Percentiles rank a stretch among this genome's conserved stretches.
phyloP scores from a whole-genome alignment of 1,140 invertebrate species.

The Laupala kohalensis region DNA sequence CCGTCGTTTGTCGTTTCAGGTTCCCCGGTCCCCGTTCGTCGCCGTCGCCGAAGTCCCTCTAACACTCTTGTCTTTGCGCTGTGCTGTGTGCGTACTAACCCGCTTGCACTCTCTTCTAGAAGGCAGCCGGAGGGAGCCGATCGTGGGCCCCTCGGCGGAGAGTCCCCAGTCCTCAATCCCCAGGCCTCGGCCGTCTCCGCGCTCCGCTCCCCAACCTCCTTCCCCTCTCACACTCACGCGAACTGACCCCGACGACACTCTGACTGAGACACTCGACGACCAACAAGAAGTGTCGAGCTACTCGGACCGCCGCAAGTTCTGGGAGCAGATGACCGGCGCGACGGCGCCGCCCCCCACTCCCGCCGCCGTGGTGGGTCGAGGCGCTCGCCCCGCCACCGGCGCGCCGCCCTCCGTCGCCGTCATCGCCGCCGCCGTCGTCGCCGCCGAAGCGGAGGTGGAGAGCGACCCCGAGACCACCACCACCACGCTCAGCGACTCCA shows the following conservation, averaged over 20 bases:
- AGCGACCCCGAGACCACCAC: conserved; percentile 17
- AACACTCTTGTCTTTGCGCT: conserved; percentile 7
- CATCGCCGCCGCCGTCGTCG: not conserved
- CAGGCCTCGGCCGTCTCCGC: conserved; percentile 19
- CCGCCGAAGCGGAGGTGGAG: conserved; percentile 14
- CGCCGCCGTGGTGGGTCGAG: conserved; percentile 30
- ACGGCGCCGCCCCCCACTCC: conserved; percentile 22
- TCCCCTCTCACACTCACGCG: conserved; percentile 9
- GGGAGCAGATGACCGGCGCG: conserved; percentile 30
- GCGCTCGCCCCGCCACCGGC: conserved; percentile 22
- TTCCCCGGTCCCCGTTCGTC: not conserved
- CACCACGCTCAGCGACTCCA: conserved; percentile 17
- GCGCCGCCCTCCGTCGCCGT: conserved; percentile 28
- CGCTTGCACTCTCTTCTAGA: conserved; percentile 30
- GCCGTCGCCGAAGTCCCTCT: not conserved
- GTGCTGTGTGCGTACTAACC: conserved; percentile 25
- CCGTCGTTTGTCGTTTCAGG: too few relatives aligned
- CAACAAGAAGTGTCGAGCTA: conserved; percentile 25
- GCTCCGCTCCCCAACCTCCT: conserved; percentile 10
- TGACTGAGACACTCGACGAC: not conserved
- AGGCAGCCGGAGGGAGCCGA: conserved; percentile 19
- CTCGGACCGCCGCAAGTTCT: conserved; percentile 33
- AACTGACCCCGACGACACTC: conserved; percentile 17
- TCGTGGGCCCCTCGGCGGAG: conserved; percentile 15
- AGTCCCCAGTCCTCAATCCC: conserved; percentile 2